phyloP scores from a whole-genome alignment of 2,113 vertebrate genomes.

The Dendrocopos noguchii region DNA sequence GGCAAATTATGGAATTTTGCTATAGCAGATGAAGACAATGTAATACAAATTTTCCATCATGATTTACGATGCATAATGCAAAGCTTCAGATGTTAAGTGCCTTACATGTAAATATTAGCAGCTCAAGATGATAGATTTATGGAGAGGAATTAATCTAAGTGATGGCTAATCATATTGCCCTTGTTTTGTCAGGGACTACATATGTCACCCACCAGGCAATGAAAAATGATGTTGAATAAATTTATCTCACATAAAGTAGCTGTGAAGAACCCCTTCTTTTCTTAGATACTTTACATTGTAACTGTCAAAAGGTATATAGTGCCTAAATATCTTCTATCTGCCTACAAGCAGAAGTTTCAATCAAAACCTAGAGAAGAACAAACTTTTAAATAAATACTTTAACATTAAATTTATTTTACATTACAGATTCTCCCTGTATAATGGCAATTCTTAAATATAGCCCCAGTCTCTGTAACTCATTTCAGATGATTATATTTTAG shows the following conservation, averaged over 20 bases:
- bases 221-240: background rate
- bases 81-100: background rate
- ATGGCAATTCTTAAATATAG: background rate
- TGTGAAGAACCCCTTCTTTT: background rate
- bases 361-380: background rate
- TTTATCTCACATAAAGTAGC: background rate
- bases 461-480: background rate
- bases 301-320: background rate
- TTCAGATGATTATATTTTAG: background rate
- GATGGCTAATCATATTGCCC: background rate
- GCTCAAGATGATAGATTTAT: background rate
- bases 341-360: background rate
- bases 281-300: background rate
- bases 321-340: background rate
- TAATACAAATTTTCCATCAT: background rate
- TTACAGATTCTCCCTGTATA: background rate
- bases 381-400: background rate
- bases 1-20: background rate
- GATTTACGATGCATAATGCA: background rate
- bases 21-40: background rate
- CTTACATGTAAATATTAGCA: background rate
- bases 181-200: background rate
- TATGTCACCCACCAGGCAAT: background rate
- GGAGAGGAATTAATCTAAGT: background rate
- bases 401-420: background rate